These are phyloP conservation scores for Pseudochaenichthys georgianus DNA, from an alignment of 2,797 vertebrate genomes.

Conservation along the genomic window DNA sequence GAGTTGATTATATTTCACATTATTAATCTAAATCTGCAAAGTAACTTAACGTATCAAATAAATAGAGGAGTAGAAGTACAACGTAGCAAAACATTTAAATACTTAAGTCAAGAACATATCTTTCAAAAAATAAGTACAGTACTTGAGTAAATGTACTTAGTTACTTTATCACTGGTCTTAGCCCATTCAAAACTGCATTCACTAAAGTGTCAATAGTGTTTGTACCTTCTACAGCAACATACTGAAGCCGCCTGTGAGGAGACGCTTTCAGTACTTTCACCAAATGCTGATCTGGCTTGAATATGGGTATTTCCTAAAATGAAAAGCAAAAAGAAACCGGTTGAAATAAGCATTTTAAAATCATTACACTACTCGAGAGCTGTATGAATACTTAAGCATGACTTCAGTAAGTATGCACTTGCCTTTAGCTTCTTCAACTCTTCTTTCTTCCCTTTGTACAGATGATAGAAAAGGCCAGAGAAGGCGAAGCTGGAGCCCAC, in stretches of 20 bases:
- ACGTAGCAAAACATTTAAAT: too few species aligned
- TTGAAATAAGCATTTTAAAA: not conserved
- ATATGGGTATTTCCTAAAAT: slow-evolving; percentile 80
- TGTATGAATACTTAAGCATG: not conserved
- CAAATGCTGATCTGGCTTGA: slow-evolving; percentile 80
- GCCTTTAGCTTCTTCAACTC: slow-evolving; percentile 76
- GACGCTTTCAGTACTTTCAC: slow-evolving; percentile 70
- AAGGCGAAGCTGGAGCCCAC: slow-evolving; percentile 78
- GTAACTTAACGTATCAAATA: too few species aligned
- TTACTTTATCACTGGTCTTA: too few species aligned
- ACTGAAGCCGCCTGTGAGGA: slow-evolving; percentile 74
- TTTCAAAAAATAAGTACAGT: too few species aligned
- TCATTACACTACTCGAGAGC: fast-evolving
- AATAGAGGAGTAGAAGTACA: too few species aligned
- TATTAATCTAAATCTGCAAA: too few species aligned
- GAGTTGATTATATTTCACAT: too few species aligned
- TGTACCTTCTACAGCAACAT: slow-evolving; percentile 86
- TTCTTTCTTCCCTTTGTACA: slow-evolving; percentile 77
- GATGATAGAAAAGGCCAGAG: slow-evolving; percentile 79
- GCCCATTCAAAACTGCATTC: not conserved
- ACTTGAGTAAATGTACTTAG: too few species aligned
- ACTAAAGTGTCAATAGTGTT: not conserved
- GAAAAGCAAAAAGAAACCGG: too few species aligned
- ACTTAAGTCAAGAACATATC: too few species aligned
- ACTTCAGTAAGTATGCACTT: not conserved